phyloP scores from a whole-genome alignment of 1,140 invertebrate species.

The Heliconius congener region DNA sequence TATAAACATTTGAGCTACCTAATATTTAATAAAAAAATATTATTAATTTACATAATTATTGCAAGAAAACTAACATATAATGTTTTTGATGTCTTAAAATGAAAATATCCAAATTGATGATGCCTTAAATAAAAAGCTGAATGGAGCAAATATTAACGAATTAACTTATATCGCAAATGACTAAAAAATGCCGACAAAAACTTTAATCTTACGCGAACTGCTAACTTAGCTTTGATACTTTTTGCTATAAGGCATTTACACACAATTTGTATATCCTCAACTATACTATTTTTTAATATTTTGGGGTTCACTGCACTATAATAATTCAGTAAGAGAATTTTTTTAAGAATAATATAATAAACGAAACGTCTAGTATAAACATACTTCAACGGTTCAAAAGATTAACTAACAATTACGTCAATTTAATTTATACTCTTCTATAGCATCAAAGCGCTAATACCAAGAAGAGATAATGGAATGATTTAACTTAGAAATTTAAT shows the following conservation, averaged over 20 bases:
- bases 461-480: neutral
- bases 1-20: neutral
- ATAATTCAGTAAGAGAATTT: too few relatives aligned
- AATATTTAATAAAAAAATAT: neutral
- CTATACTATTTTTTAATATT: neutral
- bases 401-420: neutral
- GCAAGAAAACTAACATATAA: neutral
- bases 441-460: conserved; percentile 4
- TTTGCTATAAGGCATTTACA: neutral
- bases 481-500: conserved; percentile 36
- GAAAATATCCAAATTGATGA: neutral
- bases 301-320: neutral
- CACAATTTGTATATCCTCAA: neutral
- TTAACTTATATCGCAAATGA: neutral
- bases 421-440: neutral
- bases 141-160: neutral
- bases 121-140: neutral
- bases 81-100: neutral
- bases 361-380: too few relatives aligned
- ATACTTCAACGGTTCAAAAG: neutral
- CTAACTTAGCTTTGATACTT: neutral
- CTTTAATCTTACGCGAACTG: neutral
- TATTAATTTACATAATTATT: neutral
- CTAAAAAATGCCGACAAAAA: neutral
- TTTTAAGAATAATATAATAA: too few relatives aligned